A percentile compares a stretch with the other conserved stretches of the same genome.
phyloP scores from a whole-genome alignment of 2,797 vertebrate genomes.

The Spea hammondii region DNA sequence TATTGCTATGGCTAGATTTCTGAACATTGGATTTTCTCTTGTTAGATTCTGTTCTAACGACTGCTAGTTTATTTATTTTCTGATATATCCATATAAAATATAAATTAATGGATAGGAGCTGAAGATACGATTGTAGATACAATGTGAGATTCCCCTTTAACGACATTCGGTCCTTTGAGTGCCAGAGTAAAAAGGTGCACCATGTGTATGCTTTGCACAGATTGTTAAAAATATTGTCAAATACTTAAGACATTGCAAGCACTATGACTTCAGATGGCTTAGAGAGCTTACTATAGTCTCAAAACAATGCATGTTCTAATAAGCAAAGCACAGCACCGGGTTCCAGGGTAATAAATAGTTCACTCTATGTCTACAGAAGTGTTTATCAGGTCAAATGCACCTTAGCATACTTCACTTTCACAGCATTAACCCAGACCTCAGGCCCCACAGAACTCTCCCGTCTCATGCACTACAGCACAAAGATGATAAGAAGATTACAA shows the following conservation, averaged over 20 bases:
- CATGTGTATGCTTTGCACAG: no score
- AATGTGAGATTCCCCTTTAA: no score
- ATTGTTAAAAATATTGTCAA: not conserved
- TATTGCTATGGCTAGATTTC: no score
- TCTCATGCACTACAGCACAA: conserved; percentile 70
- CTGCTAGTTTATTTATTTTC: no score
- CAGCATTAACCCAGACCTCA: conserved; percentile 61
- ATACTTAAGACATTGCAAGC: not conserved
- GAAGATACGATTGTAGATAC: no score
- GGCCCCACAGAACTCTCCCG: conserved; percentile 59
- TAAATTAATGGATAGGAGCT: no score
- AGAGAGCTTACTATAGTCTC: conserved; percentile 55
- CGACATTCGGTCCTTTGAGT: no score
- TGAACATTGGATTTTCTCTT: no score
- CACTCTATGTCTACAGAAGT: conserved; percentile 58
- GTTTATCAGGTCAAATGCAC: conserved; percentile 61
- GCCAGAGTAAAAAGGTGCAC: no score
- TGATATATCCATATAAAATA: no score
- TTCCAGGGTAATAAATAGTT: conserved; percentile 53
- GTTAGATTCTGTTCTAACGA: no score
- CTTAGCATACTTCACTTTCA: conserved; percentile 64
- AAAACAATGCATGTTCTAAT: conserved; percentile 47
- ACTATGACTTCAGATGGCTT: conserved; percentile 10
- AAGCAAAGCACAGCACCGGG: conserved; percentile 30
- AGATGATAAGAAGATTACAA: conserved; percentile 79